A percentile compares a stretch with the other conserved stretches of the same genome.
Conservation (phyloP, 2,888 invertebrate species). For the Epinotia bilunana region DNA sequence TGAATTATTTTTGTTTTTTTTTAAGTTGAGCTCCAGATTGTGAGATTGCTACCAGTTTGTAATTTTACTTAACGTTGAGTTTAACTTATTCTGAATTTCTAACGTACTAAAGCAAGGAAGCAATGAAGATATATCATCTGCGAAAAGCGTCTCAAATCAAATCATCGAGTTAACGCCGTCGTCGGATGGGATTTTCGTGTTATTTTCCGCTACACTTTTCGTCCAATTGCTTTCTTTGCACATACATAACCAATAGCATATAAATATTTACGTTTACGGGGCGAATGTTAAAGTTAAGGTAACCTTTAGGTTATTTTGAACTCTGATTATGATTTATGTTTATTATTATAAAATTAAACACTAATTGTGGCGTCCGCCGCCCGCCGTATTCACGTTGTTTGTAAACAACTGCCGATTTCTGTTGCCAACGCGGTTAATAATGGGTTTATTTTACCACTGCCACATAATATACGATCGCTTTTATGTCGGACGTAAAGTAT, state of each 20-base stretch:
- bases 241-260: background rate
- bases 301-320: constrained; percentile 11
- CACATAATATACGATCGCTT: background rate
- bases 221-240: background rate
- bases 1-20: too few relatives aligned
- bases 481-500: too few relatives aligned
- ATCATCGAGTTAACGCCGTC: too few relatives aligned
- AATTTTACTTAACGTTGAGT: too few relatives aligned
- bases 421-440: constrained; percentile 2
- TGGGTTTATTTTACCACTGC: background rate
- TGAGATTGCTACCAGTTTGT: too few relatives aligned
- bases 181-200: too few relatives aligned
- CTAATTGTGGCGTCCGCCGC: constrained; percentile 31
- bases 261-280: background rate
- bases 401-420: constrained; percentile 20
- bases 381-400: background rate
- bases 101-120: too few relatives aligned
- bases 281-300: constrained; percentile 5
- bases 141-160: too few relatives aligned
- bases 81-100: too few relatives aligned
- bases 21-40: too few relatives aligned
- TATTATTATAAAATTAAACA: constrained; percentile 25
- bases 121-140: too few relatives aligned
- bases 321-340: constrained; percentile 16
- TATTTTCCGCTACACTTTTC: too few relatives aligned